phyloP scores from a whole-genome alignment of 2,797 vertebrate genomes.

The Oreochromis grahami region DNA sequence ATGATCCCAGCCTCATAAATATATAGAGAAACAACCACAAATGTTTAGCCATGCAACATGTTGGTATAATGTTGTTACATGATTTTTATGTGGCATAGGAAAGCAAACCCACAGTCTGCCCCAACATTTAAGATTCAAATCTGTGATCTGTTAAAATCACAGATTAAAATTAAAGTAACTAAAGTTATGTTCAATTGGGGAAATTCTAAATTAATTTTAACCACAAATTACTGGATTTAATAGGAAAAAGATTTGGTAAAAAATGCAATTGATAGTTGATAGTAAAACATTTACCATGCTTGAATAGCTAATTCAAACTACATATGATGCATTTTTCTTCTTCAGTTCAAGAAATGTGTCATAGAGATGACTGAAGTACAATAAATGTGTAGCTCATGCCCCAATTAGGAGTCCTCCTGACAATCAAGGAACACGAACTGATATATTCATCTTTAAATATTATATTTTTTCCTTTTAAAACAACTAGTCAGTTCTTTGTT shows the following conservation, averaged over 20 bases:
- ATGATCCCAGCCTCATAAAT: not conserved
- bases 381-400: not conserved
- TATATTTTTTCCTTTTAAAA: not conserved
- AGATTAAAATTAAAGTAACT: not conserved
- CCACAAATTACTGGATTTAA: not conserved
- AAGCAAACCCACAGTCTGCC: not conserved
- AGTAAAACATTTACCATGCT: not conserved
- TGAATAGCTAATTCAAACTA: not conserved
- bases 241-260: not conserved
- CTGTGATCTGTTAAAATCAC: not conserved
- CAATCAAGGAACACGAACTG: not conserved
- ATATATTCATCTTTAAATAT: not conserved
- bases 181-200: not conserved
- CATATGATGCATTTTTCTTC: not conserved
- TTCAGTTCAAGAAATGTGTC: not conserved
- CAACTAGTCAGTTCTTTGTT: not conserved
- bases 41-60: not conserved
- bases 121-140: not conserved
- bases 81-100: not conserved
- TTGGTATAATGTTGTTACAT: not conserved
- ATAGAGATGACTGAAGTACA: not conserved
- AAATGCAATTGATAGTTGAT: not conserved
- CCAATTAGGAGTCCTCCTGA: conserved; percentile 52
- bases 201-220: not conserved
- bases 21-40: not conserved